Percentiles rank a stretch among this genome's conserved stretches.
These are phyloP conservation scores for Eristalis intricaria DNA, from an alignment of 2,888 invertebrate species.

Conservation along the genomic window DNA sequence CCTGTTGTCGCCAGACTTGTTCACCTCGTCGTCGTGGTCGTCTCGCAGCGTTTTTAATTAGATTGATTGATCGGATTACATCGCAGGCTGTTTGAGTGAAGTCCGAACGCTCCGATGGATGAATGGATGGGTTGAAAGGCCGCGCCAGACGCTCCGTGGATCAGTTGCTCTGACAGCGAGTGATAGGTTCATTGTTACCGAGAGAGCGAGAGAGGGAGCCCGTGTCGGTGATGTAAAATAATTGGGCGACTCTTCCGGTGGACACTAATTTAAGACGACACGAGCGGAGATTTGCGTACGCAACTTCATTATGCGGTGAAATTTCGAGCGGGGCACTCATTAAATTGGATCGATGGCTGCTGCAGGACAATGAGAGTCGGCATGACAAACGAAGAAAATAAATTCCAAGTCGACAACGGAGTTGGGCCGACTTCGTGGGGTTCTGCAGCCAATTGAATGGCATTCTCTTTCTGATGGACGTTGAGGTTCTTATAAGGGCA, in stretches of 20 bases:
- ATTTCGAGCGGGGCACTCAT: constrained; percentile 46
- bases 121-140: constrained; percentile 56
- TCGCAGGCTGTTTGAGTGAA: constrained; percentile 15
- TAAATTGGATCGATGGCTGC: constrained; percentile 54
- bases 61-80: constrained; percentile 73
- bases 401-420: neutral
- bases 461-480: no score
- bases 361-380: constrained; percentile 52
- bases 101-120: constrained; percentile 41
- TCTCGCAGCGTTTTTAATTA: constrained; percentile 69
- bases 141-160: neutral
- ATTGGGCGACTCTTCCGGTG: constrained; percentile 69
- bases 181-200: constrained; percentile 68
- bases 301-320: constrained; percentile 58
- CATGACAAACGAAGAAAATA: constrained; percentile 21
- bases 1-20: neutral
- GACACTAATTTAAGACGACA: constrained; percentile 65
- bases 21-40: constrained; percentile 18
- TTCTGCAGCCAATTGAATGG: no score
- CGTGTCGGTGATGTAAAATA: constrained; percentile 49
- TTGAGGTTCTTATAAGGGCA: no score
- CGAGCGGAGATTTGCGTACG: constrained; percentile 61
- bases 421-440: neutral
- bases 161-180: constrained; percentile 55
- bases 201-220: neutral